Conservation (phyloP, 2,888 invertebrate genomes). For the Dicroscelio sp. region DNA sequence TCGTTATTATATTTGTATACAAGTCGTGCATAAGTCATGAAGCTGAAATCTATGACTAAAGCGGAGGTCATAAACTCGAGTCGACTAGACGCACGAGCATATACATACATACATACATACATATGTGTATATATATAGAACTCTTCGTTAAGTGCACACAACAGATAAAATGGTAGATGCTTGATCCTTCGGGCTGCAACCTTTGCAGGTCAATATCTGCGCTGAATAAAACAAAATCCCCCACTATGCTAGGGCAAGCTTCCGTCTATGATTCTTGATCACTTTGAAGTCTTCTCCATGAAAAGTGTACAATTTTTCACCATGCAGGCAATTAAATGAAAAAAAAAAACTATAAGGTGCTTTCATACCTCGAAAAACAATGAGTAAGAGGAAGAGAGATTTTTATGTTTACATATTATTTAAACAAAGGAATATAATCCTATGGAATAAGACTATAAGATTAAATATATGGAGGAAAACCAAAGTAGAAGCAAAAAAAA, state of each 20-base stretch:
- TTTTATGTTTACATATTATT: too few relatives aligned
- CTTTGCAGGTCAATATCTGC: slow-evolving; percentile 70
- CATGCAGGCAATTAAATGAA: too few relatives aligned
- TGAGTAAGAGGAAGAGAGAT: too few relatives aligned
- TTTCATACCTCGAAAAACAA: too few relatives aligned
- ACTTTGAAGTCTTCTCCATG: too few relatives aligned
- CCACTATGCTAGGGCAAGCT: background rate
- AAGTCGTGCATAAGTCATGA: slow-evolving; percentile 56
- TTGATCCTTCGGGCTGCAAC: slow-evolving; percentile 64
- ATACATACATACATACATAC: slow-evolving; percentile 11
- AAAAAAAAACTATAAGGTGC: too few relatives aligned
- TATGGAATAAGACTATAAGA: too few relatives aligned
- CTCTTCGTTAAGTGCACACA: slow-evolving; percentile 60
- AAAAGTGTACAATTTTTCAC: too few relatives aligned
- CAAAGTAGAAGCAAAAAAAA: too few relatives aligned
- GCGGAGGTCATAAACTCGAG: slow-evolving; percentile 68
- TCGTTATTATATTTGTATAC: slow-evolving; percentile 57
- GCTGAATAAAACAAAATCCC: slow-evolving; percentile 58
- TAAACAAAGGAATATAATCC: too few relatives aligned
- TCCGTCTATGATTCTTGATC: background rate
- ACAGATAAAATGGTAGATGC: slow-evolving; percentile 56
- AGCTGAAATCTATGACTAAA: slow-evolving; percentile 62
- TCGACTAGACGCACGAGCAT: slow-evolving; percentile 48
- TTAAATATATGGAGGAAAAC: too few relatives aligned
- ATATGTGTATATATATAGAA: slow-evolving; percentile 41